Conservation (phyloP, 1,140 invertebrate species). For the Metopolophium dirhodum region DNA sequence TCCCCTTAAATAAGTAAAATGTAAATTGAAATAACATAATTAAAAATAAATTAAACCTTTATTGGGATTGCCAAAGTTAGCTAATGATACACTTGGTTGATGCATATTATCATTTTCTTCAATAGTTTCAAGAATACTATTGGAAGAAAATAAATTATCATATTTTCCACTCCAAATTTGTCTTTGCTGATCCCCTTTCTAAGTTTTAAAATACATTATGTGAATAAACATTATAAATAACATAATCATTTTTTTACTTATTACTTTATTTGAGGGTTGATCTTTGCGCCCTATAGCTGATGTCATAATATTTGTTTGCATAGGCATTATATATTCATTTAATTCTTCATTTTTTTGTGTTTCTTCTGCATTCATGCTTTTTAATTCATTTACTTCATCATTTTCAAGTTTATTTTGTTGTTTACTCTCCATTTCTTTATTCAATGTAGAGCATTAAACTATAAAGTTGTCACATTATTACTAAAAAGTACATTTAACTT, state of each 20-base stretch:
- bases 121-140: conserved; percentile 60
- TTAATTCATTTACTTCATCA: conserved; percentile 62
- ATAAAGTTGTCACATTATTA: conserved; percentile 69
- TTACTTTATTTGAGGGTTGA: conserved; percentile 51
- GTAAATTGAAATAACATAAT: background rate
- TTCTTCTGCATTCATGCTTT: conserved; percentile 59
- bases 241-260: background rate
- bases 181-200: conserved; percentile 59
- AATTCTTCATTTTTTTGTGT: conserved; percentile 59
- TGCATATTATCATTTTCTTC: conserved; percentile 58
- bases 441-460: conserved; percentile 65
- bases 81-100: conserved; percentile 44
- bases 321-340: conserved; percentile 59
- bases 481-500: conserved; percentile 66
- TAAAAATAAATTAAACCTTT: conserved; percentile 40
- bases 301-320: conserved; percentile 61
- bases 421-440: conserved; percentile 64
- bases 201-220: conserved; percentile 15
- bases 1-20: background rate
- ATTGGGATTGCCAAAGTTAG: conserved; percentile 51
- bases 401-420: conserved; percentile 29
- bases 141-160: conserved; percentile 54
- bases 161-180: conserved; percentile 60
- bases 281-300: background rate
- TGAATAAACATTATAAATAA: background rate